Base-by-base conservation (phyloP, 1,140 invertebrate species). In the Panagrolaimus sp. region DNA sequence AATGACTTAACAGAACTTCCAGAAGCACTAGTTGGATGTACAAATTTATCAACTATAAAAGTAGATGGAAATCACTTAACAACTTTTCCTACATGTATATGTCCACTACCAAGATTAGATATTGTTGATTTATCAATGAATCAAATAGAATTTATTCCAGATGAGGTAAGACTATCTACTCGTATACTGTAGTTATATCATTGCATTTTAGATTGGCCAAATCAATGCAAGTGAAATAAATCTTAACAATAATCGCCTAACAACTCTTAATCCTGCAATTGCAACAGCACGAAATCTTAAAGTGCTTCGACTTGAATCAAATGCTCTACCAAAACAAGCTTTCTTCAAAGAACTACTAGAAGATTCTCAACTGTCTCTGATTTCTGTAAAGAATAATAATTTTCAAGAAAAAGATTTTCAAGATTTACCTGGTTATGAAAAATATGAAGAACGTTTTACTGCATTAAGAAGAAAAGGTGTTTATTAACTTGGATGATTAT, bases 341-440 rank as follows among this genome's bases (percentile, higher is more conserved):
- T 89, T 98, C 71, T 89, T 89, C 16, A 85, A 86, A 9, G 87
- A 86, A 75, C 88, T 98, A 61, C 86, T 98, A 1, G 87, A 88
- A 71, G 89, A 93, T 68, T 97, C 94, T 0, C 89, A 90, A 79
- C 89, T 98, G 61, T 91, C 92, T 16, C 89, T 93, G 25, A 84
- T 98, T 2, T 88, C 89, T 62, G 84, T 95, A 38, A 93, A 96
- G 80, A 95, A 95, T 1, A 98, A 98, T 86, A 84, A 96, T 5
- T 97, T 98, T 86, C 91, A 95, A 80, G 88, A 90, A 77, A 98
- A 96, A 84, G 88, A 91, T 72, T 89, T 98, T 71, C 88, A 89
- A 65, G 88, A 92, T 75, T 69, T 93, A 1, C 91, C 93, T 66
- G 93, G 93, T 5, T 96, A 96, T 84, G 92, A 87, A 51, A 75